Conservation (phyloP, 2,113 vertebrate species). For the Glareola pratincola region DNA sequence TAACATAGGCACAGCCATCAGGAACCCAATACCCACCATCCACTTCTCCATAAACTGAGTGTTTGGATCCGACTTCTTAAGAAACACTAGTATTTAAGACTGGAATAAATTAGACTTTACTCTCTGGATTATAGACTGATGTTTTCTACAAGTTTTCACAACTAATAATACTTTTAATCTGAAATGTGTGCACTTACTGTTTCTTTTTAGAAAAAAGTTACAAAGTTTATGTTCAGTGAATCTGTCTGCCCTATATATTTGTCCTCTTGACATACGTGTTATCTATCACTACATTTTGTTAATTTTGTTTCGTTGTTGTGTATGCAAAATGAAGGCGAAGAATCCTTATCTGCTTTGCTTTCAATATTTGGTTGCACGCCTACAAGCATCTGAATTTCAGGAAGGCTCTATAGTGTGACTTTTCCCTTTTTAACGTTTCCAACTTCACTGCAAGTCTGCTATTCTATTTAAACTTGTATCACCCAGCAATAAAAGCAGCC, state of each 20-base stretch:
- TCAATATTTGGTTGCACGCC: not conserved
- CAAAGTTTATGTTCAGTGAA: not conserved
- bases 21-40: not conserved
- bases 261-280: not conserved
- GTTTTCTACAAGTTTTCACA: not conserved
- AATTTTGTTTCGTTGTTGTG: not conserved
- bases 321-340: not conserved
- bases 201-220: not conserved
- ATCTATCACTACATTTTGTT: not conserved
- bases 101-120: not conserved
- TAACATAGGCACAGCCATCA: accelerated
- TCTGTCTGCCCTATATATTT: not conserved
- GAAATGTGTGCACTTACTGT: not conserved
- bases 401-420: not conserved
- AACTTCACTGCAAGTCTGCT: not conserved
- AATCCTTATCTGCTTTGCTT: not conserved
- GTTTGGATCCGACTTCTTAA: not conserved
- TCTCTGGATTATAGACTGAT: not conserved
- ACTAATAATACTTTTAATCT: not conserved
- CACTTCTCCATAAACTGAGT: not conserved
- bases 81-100: not conserved
- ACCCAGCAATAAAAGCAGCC: not conserved
- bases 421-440: not conserved
- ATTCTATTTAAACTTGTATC: not conserved
- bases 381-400: not conserved